Evolutionary conservation across 2,888 invertebrate genomes (phyloP), one percentile per base, ranked within the genome.

Genomic region (Neuroscelio doddi): DNA sequence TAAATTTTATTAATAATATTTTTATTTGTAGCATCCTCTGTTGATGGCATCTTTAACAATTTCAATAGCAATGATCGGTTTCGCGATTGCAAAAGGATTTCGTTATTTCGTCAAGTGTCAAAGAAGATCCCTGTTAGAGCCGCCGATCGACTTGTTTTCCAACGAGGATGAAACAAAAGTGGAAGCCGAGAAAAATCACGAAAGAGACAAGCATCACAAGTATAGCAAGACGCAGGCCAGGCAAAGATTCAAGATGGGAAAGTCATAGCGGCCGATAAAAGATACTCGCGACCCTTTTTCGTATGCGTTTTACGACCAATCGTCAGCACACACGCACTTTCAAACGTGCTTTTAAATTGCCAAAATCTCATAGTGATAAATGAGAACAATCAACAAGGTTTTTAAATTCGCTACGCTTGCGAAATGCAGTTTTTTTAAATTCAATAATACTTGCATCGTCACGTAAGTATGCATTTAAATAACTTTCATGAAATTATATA

Each of bases 211-310:
- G 29, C 77, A 79, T 75, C 81, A 83, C 17, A 85, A 90, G 77
- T 92, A 91, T 75, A 91, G 90, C 68, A 92, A 92, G 86, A 92
- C 92, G 2, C 92, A 92, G 83, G 92, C 92, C 8, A 86, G 92
- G 69, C 90, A 91, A 75, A 87, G 92, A 80, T 92, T 90, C 82
- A 91, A 90, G 81, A 92, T 91, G 83, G 92, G 92, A 67, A 92
- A 90, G 85, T 85, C 88, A 81, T 90, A 89, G 73, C 71, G 46
- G 45, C 53, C 34, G 27, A 55, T 47, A 27, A 21, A 34, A 26
- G 14, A n/a, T 15, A 15, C 27, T n/a, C 24, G 29, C 15, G 32
- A 36, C 4, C 24, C 10, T 24, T 26, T 29, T 56, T 15, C 38
- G 21, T 27, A 29, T 34, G 34, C 44, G 56, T 56, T 38, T 38